phyloP scores from a whole-genome alignment of 1,140 invertebrate genomes.

The Drosophila sechellia region DNA sequence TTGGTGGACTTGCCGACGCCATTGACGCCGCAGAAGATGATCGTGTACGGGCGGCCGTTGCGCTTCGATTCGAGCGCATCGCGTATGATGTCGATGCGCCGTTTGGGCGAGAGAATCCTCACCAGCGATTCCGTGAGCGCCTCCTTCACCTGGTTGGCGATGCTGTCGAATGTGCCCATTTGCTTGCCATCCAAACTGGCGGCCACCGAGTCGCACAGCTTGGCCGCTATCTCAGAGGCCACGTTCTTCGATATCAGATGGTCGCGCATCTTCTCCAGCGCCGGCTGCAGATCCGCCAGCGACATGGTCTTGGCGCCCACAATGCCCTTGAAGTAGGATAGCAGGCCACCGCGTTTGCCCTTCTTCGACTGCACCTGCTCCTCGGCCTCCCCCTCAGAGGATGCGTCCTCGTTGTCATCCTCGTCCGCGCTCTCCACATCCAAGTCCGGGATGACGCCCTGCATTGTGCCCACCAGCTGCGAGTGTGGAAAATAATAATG shows the following conservation, averaged over 20 bases:
- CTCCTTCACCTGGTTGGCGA: conserved; percentile 92
- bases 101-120: conserved; percentile 96
- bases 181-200: conserved; percentile 96
- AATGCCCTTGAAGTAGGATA: conserved; percentile 93
- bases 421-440: conserved; percentile 87
- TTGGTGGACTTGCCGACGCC: conserved; percentile 99
- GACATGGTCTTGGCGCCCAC: conserved; percentile 94
- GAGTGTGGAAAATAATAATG: conserved; percentile 41
- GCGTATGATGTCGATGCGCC: conserved; percentile 97
- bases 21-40: conserved; percentile 99
- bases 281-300: conserved; percentile 91
- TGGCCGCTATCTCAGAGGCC: conserved; percentile 96
- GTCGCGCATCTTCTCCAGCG: conserved; percentile 97
- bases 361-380: conserved; percentile 81
- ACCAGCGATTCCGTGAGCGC: conserved; percentile 94
- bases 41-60: conserved; percentile 94
- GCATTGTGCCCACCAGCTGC: conserved; percentile 93
- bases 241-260: conserved; percentile 99
- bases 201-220: conserved; percentile 97
- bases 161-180: conserved; percentile 96
- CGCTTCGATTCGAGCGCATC: conserved; percentile 96
- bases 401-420: conserved; percentile 62
- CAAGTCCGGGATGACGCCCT: conserved; percentile 89
- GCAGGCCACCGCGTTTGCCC: conserved; percentile 86
- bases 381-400: conserved; percentile 49